Evolutionary conservation across 2,797 vertebrate species (phyloP), one percentile per base, ranked within the genome.

Genomic region (Bryconaethiops microstoma): DNA sequence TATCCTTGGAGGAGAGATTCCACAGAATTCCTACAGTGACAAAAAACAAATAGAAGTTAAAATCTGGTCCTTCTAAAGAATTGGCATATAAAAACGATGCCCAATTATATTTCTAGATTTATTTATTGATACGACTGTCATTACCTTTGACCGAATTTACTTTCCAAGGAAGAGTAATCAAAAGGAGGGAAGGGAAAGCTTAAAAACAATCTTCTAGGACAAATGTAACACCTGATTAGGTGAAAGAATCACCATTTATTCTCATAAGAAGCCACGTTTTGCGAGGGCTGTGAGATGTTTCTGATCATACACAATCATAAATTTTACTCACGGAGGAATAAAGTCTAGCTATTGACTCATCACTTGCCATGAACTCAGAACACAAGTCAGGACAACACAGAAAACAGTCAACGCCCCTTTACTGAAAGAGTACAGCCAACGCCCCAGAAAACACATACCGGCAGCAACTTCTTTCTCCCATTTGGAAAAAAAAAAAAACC

Each of bases 1-100:
- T 93, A 86, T 99, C 97, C 57, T 96, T 98, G 88, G 98, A 98
- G 67, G 98, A 99, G 75, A 99, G 94, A 89, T 99, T 99, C 98
- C 98, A 99, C 73, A 99, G 88, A 88, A 99, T 99, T 62, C 98
- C 98, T 99, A 85, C 13, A 80, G 69, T n/a, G 25, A 62, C 59
- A 57, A 6, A 29, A 12, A 14, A 72, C 12, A 74, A 48, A 50
- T 19, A 23, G 39, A 35, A 48, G 50, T 29, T n/a, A 65, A 54
- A 54, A 2, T 25, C 25, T 23, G 12, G 8, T 12, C 9, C 9
- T 62, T 62, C 25, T 2, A 7, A 62, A 60, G 57, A 60, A 16
- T 1, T 23, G n/a, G 9, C 7, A 23, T 21, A 17, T 7, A 17
- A 64, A 40, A 64, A 63, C 23, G 13, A 29, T 16, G 25, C 10